Conservation (phyloP, 92 coral and sea anemone species). For the Heteractis magnifica region DNA sequence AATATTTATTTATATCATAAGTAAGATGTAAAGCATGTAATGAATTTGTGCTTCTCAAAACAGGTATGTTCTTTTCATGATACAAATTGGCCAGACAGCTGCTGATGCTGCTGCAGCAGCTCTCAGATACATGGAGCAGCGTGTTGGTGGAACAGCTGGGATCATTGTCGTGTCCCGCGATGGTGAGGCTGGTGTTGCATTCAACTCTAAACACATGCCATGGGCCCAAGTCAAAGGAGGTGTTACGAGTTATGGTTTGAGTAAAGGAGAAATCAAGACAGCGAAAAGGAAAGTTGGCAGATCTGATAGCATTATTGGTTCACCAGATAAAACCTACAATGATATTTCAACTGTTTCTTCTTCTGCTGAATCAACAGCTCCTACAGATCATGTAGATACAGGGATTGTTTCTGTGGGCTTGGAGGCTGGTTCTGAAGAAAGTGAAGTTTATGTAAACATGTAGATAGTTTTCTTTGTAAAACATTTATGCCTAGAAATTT, state of each 20-base stretch:
- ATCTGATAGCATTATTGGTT: constrained; percentile 16
- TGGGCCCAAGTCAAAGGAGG: constrained; percentile 53
- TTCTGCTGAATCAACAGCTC: constrained; percentile 1
- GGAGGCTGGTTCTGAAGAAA: constrained; percentile 27
- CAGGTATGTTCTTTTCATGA: constrained; percentile 48
- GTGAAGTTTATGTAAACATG: constrained; percentile 34
- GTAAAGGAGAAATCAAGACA: constrained; percentile 39
- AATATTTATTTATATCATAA: background rate
- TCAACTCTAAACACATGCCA: constrained; percentile 44
- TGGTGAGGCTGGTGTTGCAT: constrained; percentile 43
- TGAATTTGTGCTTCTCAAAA: background rate
- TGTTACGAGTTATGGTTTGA: constrained; percentile 35
- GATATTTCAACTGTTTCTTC: constrained; percentile 29
- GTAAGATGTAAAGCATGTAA: background rate
- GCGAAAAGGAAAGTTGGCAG: constrained; percentile 9
- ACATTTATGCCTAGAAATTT: background rate
- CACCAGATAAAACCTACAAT: constrained; percentile 10
- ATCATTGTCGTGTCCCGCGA: constrained; percentile 36
- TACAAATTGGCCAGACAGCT: constrained; percentile 49
- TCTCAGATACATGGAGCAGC: constrained; percentile 47
- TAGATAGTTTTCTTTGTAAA: background rate
- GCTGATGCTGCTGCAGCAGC: constrained; percentile 53
- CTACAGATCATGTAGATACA: constrained; percentile 2
- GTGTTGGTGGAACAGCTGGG: constrained; percentile 46
- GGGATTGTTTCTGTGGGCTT: constrained; percentile 34